Base-by-base conservation (phyloP, 2,888 invertebrate species). In the Craniophora ligustri region DNA sequence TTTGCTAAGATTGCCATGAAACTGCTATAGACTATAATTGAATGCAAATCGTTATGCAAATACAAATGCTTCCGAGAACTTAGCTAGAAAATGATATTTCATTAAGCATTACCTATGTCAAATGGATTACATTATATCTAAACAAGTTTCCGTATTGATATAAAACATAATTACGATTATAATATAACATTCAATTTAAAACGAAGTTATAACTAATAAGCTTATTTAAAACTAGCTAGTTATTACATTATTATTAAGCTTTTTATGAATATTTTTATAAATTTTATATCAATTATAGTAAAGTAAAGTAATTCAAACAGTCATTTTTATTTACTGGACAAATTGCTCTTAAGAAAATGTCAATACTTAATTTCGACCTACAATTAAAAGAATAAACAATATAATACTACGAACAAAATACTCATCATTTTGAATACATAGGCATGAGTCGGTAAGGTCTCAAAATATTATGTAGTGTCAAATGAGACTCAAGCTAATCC, bases 1-100 rank as follows among this genome's bases (percentile, higher is more conserved):
- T 19, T 42, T 36, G 15, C 36, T 38, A 39, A 50, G 16, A 49
- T 48, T n/a, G 34, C 19, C 18, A 21, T 34, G 8, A 46, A 39
- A 31, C 53, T 44, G 16, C 13, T 21, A 23, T 18, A 2, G 16
- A 10, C 3, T 19, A 16, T 44, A 48, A 53, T 41, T 40, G 15
- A 48, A 51, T 51, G 39, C 31, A 15, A 51, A 51, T 44, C 28
- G 21, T 31, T 30, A 23, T 61, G 18, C 8, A 50, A 39, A 39
- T 50, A 18, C 39, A 38, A 40, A 39, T 11, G 32, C 47, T 45
- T 35, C 45, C 16, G 41, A 55, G 32, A 51, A 47, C 28, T 19
- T 7, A 13, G 14, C 8, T 14, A 35, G 5, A 19, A n/a, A 34
- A 31, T 5, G 16, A 34, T 41, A 13, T 16, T 8, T n/a, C 15